Base-by-base conservation (phyloP, 2,797 vertebrate genomes). In the Peromyscus eremicus region DNA sequence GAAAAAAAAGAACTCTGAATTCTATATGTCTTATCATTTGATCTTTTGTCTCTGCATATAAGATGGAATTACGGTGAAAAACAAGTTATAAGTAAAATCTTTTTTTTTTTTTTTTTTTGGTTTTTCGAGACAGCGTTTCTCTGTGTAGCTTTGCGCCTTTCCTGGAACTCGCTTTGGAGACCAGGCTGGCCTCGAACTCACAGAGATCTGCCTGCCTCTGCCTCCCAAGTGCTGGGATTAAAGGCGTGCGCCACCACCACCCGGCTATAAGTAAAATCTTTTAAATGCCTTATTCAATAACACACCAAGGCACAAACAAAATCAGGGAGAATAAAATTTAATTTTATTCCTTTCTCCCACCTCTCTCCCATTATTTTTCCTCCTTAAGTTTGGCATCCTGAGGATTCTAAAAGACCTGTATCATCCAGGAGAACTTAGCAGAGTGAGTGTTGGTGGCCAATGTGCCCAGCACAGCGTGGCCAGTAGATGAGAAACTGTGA, bases 1-100 rank as follows among this genome's bases (percentile, higher is more conserved):
- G 7, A 83, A 96, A 92, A 92, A 85, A 82, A 96, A 92, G 82
- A 82, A 84, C 79, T 73, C 32, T 37, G 13, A 90, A 92, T 92
- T 21, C 10, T 52, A 84, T 52, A 62, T 64, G 71, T 88, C 66
- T 71, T 91, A 86, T 25, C 6, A 79, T 86, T 89, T 57, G 29
- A 71, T 76, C 14, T 87, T 66, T 97, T 83, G 34, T 57, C 17
- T 81, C 27, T 57, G 52, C 29, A 34, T 66, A 17, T 62, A 89
- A 52, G 62, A n/a, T 46, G 64, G 49, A 40, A 91, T 94, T 88
- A 80, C 46, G 92, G 34, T 32, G 43, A 55, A 23, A 90, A 86
- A 52, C 64, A 32, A 83, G 64, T 64, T 70, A 0, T 29, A 75
- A 81, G 34, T 77, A 94, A 89, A 91, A 84, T 8, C 68, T 91